phyloP scores from a whole-genome alignment of 2,888 invertebrate species.

The Ichneumoninae sp. region DNA sequence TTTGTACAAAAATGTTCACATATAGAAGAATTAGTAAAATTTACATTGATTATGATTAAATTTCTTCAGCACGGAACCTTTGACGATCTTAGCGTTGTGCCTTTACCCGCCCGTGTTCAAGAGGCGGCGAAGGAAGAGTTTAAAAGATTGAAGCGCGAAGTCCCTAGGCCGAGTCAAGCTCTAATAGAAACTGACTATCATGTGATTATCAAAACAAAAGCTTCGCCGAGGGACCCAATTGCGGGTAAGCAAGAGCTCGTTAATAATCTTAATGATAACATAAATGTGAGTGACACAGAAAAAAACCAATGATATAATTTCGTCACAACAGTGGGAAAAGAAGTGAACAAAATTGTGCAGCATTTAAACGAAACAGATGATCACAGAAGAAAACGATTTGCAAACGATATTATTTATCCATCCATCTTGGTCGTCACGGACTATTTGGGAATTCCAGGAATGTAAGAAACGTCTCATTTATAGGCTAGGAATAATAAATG shows the following conservation, averaged over 20 bases:
- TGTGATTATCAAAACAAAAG: conserved; percentile 7
- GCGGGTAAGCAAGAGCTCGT: neutral
- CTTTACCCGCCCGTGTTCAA: conserved; percentile 10
- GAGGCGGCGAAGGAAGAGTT: neutral
- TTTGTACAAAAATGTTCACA: neutral
- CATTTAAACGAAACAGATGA: neutral
- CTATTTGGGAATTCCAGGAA: neutral
- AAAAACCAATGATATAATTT: neutral
- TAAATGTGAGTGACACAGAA: neutral
- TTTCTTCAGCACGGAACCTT: conserved; percentile 12
- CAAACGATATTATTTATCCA: conserved; percentile 7
- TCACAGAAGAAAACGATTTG: conserved; percentile 10
- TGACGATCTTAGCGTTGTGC: conserved; percentile 4
- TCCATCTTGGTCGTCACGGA: conserved; percentile 3
- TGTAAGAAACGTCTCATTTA: neutral
- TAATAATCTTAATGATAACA: neutral
- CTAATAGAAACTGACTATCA: conserved; percentile 4
- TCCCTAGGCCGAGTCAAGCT: neutral
- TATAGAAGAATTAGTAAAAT: neutral
- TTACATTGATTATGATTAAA: neutral
- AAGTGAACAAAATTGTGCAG: neutral
- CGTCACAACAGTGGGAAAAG: neutral
- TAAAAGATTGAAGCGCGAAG: neutral
- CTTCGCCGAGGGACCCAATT: neutral
- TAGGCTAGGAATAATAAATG: neutral